Percentiles rank a stretch among this genome's conserved stretches.
Conservation (phyloP, 2,113 vertebrate species). For the Phaethon lepturus region DNA sequence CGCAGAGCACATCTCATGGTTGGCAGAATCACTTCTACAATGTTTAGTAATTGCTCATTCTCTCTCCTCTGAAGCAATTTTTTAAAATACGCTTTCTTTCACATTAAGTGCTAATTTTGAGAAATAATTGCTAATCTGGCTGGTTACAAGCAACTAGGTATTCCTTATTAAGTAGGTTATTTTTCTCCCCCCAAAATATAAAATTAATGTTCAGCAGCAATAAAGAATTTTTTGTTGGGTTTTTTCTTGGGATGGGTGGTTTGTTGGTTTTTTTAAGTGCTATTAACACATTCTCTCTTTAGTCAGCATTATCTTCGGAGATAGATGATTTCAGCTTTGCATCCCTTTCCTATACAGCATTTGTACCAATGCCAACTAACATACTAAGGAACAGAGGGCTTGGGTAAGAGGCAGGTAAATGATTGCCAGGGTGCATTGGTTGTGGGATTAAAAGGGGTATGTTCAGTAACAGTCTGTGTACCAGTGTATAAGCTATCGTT, state of each 20-base stretch:
- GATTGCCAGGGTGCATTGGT: not conserved
- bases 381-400: not conserved
- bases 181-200: not conserved
- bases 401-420: not conserved
- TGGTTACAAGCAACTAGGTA: not conserved
- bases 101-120: not conserved
- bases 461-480: not conserved
- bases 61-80: not conserved
- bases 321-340: not conserved
- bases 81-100: not conserved
- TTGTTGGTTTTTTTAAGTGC: not conserved
- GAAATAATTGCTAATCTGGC: not conserved
- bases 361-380: not conserved
- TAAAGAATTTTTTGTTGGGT: not conserved
- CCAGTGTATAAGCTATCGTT: not conserved
- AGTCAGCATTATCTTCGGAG: not conserved
- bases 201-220: not conserved
- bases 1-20: not conserved
- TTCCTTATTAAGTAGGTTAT: not conserved
- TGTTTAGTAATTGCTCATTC: rapidly evolving
- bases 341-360: not conserved
- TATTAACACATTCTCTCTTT: not conserved
- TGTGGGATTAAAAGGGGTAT: not conserved
- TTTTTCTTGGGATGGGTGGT: not conserved
- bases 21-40: not conserved